These are phyloP conservation scores for Petrophora chlorosata DNA, from an alignment of 2,888 invertebrate species.

Conservation along the genomic window DNA sequence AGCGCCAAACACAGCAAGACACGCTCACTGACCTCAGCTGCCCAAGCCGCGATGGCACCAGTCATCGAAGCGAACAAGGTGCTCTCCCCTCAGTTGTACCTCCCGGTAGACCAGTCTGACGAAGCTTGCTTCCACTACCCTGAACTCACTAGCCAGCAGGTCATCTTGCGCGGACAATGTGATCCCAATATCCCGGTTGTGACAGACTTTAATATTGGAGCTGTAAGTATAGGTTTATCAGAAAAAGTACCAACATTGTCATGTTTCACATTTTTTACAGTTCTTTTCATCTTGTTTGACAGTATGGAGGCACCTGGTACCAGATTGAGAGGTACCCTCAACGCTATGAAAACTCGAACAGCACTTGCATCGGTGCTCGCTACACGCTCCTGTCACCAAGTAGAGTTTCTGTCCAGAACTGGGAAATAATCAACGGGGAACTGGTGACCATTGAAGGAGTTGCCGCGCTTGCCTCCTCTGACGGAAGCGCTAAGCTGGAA, in stretches of 20 bases:
- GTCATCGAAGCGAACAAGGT: slow-evolving; percentile 49
- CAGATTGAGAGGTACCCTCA: slow-evolving; percentile 64
- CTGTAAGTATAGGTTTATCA: no score
- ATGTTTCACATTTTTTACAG: no score
- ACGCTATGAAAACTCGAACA: slow-evolving; percentile 41
- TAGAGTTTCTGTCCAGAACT: slow-evolving; percentile 57
- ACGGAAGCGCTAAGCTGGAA: slow-evolving; percentile 55
- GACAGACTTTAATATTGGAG: slow-evolving; percentile 49
- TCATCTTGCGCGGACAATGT: slow-evolving; percentile 71
- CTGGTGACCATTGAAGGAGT: slow-evolving; percentile 55
- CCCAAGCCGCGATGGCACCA: slow-evolving; percentile 46
- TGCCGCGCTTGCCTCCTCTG: slow-evolving; percentile 50
- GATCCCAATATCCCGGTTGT: slow-evolving; percentile 57
- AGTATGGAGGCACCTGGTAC: slow-evolving; percentile 75
- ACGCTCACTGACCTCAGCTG: slow-evolving; percentile 43
- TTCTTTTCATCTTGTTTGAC: no score
- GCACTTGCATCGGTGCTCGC: slow-evolving; percentile 59
- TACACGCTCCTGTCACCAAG: slow-evolving; percentile 49
- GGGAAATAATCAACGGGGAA: slow-evolving; percentile 59
- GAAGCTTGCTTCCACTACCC: slow-evolving; percentile 72
- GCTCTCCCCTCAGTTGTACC: slow-evolving; percentile 55
- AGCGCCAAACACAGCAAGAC: slow-evolving; percentile 68
- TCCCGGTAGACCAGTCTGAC: slow-evolving; percentile 53
- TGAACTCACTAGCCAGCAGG: slow-evolving; percentile 43
- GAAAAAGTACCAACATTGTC: no score